Base-by-base conservation (phyloP, 2,113 vertebrate species). In the Entosphenus tridentatus region DNA sequence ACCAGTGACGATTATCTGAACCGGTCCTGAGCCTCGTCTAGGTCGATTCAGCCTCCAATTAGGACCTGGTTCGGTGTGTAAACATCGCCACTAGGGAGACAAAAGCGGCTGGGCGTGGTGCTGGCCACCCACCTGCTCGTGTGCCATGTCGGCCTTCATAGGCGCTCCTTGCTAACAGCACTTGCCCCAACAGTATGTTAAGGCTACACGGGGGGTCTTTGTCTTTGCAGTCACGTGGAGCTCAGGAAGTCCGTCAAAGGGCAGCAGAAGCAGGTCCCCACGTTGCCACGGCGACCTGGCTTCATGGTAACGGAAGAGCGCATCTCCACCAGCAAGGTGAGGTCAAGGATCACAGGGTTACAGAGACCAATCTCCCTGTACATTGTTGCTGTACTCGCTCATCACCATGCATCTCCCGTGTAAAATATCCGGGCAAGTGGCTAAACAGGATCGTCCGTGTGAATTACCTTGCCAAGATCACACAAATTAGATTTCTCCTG, bases 271-370 rank as follows among this genome's bases (percentile, higher is more conserved):
- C 75, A 73, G 39, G 73, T 74, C 13, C 76, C 74, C 18, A 69
- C 69, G 2, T 70, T 74, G n/a, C 74, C 75, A 57, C 57, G 56
- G 57, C 72, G 75, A 71, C 76, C 75, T 14, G 73, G 74, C 70
- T 73, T 73, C 68, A 67, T 73, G 21, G 73, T 76, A 59, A 74
- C 72, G 14, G 74, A 76, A 69, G 73, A 74, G 39, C 73, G 74
- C 56, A 70, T 77, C 18, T 72, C 71, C 57, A 73, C 68, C 57
- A 72, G 72, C 72, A 74, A 74, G 68, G 73, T 75, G 21, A 57
- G 71, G 55, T 9, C 11, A 39, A 39, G 39, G 39, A 39, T 39
- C 39, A 39, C 39, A 39, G 39, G 39, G 39, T 39, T 39, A 39
- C 39, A 39, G 39, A 39, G 3, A 39, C 3, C 39, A 39, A 39